phyloP scores from a whole-genome alignment of 2,888 invertebrate species.

The Eupelmus urozonus region DNA sequence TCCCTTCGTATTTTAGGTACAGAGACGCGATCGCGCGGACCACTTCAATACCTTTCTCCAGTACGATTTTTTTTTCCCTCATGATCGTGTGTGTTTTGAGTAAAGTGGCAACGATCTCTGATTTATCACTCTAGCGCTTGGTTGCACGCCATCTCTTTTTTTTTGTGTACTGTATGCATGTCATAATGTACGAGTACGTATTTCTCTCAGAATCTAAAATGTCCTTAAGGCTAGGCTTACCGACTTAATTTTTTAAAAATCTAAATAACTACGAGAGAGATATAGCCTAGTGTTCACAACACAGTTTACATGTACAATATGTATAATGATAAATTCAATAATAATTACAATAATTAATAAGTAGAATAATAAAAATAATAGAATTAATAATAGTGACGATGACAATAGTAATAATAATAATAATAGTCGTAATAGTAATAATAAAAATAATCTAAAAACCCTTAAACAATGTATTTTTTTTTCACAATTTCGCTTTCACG shows the following conservation, averaged over 20 bases:
- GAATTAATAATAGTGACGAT: constrained; percentile 50
- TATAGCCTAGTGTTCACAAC: constrained; percentile 71
- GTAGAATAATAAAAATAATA: constrained; percentile 44
- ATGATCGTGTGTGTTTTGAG: neutral
- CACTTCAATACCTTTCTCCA: constrained; percentile 6
- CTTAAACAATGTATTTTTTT: constrained; percentile 57
- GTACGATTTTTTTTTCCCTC: neutral
- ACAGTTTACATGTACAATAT: constrained; percentile 65
- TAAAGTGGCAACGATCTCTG: constrained; percentile 11
- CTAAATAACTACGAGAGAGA: constrained; percentile 67
- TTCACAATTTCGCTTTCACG: constrained; percentile 54
- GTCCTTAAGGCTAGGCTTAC: constrained; percentile 32
- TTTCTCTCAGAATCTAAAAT: constrained; percentile 23
- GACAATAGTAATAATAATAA: constrained; percentile 43
- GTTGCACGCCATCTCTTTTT: constrained; percentile 16
- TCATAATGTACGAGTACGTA: constrained; percentile 50
- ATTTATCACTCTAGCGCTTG: constrained; percentile 17
- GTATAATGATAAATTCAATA: constrained; percentile 33
- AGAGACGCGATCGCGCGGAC: neutral
- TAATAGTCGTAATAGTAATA: constrained; percentile 44
- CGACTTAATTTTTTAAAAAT: constrained; percentile 63
- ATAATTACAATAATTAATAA: constrained; percentile 47
- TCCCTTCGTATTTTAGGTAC: neutral
- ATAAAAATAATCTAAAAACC: constrained; percentile 55
- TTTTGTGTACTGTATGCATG: constrained; percentile 38